A percentile compares a stretch with the other conserved stretches of the same genome.
These are phyloP conservation scores for Antechinus flavipes DNA, from an alignment of 2,113 vertebrate species.

Conservation along the genomic window DNA sequence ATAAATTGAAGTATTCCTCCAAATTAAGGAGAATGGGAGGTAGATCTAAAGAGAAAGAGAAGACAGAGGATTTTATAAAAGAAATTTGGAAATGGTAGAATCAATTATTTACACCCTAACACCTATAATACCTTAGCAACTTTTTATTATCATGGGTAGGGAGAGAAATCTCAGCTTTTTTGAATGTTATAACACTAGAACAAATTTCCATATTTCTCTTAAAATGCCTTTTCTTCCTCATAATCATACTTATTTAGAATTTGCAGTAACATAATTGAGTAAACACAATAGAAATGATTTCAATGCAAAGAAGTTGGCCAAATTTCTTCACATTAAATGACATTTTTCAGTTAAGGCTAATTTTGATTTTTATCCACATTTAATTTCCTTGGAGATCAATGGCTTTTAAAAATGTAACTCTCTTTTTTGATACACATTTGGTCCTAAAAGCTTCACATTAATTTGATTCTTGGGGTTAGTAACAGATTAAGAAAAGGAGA, in stretches of 20 bases:
- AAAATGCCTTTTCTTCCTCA: constrained; percentile 19
- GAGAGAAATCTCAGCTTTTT: constrained; percentile 14
- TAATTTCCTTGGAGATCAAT: not conserved
- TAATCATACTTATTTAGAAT: not conserved
- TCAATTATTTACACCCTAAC: not conserved
- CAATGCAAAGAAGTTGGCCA: not conserved
- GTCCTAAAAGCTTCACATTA: not conserved
- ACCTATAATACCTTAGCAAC: not conserved
- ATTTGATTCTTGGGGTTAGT: not conserved
- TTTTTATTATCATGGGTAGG: not conserved
- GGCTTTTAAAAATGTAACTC: not conserved
- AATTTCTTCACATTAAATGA: not conserved
- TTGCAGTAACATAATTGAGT: constrained; percentile 19
- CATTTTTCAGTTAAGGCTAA: not conserved
- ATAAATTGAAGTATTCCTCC: not conserved
- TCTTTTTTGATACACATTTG: not conserved
- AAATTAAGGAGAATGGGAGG: not conserved
- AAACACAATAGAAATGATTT: constrained; percentile 25
- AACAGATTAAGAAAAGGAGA: constrained; percentile 23
- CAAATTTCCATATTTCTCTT: not conserved
- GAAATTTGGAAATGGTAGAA: too few species aligned
- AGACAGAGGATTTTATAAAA: too few species aligned
- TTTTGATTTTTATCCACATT: not conserved
- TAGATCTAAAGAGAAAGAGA: too few species aligned
- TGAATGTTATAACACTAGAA: not conserved